phyloP scores from a whole-genome alignment of 2,797 vertebrate species.

The Microhierax caerulescens region DNA sequence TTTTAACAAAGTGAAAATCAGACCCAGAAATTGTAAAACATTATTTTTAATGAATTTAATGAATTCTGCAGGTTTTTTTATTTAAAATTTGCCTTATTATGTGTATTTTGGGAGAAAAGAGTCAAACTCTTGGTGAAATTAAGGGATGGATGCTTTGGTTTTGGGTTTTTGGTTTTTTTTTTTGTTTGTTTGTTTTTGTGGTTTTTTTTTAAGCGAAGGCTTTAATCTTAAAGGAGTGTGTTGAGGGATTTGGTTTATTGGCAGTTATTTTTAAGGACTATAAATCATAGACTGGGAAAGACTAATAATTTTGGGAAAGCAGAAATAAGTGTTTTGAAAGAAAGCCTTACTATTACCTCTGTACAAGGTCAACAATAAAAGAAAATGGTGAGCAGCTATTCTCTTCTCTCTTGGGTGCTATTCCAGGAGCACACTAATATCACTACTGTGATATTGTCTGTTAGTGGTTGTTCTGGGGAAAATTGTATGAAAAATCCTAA shows the following conservation, averaged over 20 bases:
- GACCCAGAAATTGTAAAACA: background rate
- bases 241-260: background rate
- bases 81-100: background rate
- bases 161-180: background rate
- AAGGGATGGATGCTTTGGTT: background rate
- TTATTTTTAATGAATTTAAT: too few relatives aligned
- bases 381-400: background rate
- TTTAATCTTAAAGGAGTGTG: background rate
- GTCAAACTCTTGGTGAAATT: background rate
- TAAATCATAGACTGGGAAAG: background rate
- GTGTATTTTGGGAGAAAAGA: background rate
- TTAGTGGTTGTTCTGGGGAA: background rate
- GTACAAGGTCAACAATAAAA: slow-evolving; percentile 12
- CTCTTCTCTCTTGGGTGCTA: background rate
- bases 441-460: background rate
- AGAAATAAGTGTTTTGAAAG: slow-evolving; percentile 14
- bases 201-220: background rate
- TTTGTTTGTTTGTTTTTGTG: background rate
- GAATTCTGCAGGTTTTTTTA: background rate
- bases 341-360: background rate
- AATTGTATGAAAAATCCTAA: background rate
- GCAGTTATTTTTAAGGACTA: slow-evolving; percentile 11
- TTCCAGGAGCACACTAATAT: background rate
- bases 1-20: background rate
- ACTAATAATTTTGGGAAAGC: slow-evolving; percentile 1